Evolutionary conservation across 2,797 vertebrate species (phyloP).

Genomic region (Chloroceryle amazona): DNA sequence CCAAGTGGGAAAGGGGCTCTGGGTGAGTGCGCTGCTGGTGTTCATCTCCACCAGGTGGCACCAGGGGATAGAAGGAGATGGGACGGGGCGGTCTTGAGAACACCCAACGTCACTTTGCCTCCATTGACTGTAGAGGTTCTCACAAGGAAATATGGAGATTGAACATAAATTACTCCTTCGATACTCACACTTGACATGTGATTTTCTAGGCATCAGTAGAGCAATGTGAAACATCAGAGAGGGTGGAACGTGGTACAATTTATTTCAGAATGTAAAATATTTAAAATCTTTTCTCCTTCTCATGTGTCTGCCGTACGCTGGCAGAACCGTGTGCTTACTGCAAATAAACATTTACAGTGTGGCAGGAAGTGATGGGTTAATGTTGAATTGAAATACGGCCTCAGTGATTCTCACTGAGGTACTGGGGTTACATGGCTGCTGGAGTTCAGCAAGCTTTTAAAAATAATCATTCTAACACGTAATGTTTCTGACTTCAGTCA

Average conservation of each 20-base stretch:
- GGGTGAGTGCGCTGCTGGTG: not conserved
- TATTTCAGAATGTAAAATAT: not conserved
- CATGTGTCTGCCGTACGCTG: not conserved
- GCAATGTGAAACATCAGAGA: not conserved
- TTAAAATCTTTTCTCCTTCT: not conserved
- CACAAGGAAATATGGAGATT: not conserved
- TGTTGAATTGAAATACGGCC: not conserved
- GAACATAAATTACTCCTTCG: not conserved
- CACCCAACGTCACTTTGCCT: not conserved
- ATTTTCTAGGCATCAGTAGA: not conserved
- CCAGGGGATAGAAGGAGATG: not conserved
- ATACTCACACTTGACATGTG: not conserved
- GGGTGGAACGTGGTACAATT: not conserved
- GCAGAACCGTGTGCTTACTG: not conserved
- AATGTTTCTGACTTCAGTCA: not conserved
- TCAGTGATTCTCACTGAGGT: not conserved
- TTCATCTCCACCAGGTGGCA: constrained; percentile 7
- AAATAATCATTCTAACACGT: not conserved
- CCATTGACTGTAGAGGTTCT: not conserved
- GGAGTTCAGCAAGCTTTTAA: not conserved
- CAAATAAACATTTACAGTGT: not conserved
- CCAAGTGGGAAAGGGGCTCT: too few species aligned
- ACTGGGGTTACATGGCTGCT: not conserved
- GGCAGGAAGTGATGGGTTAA: not conserved
- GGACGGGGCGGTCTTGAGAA: not conserved